phyloP scores from a whole-genome alignment of 2,797 vertebrate genomes.

The Myotis pilosus region DNA sequence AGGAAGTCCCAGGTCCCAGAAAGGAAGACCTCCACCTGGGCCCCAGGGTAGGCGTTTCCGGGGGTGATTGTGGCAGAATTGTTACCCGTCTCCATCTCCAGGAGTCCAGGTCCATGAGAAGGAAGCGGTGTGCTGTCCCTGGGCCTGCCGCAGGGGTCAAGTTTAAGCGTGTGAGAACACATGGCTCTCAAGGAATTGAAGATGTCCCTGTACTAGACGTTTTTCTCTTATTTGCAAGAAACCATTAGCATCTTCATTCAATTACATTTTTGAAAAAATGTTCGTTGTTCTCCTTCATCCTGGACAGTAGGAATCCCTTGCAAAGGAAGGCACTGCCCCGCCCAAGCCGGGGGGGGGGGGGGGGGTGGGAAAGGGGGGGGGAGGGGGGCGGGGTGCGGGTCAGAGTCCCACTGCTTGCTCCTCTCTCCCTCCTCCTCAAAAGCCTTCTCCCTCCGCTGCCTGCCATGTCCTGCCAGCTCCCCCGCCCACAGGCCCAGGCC shows the following conservation, averaged over 20 bases:
- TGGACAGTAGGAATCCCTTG: accelerated
- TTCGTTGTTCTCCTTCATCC: accelerated
- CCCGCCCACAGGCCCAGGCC: background rate
- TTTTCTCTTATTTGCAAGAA: slow-evolving; percentile 5
- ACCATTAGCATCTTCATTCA: slow-evolving; percentile 20
- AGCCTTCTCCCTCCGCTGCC: background rate
- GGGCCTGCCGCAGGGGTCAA: background rate
- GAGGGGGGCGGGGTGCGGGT: background rate
- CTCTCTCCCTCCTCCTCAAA: accelerated
- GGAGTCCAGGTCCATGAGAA: background rate
- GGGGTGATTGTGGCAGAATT: background rate
- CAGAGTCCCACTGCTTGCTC: accelerated
- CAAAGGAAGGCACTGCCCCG: accelerated
- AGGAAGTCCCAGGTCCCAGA: accelerated
- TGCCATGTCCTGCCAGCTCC: background rate
- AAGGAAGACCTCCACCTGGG: background rate
- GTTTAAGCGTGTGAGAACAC: background rate
- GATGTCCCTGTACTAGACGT: background rate
- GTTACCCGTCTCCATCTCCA: accelerated
- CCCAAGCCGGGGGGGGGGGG: background rate
- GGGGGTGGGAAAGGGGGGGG: accelerated
- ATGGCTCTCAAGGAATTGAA: slow-evolving; percentile 52
- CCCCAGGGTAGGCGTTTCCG: accelerated
- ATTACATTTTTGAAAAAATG: background rate
- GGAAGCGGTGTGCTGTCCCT: accelerated